Conservation (phyloP, 2,113 vertebrate genomes). For the Alces alces region DNA sequence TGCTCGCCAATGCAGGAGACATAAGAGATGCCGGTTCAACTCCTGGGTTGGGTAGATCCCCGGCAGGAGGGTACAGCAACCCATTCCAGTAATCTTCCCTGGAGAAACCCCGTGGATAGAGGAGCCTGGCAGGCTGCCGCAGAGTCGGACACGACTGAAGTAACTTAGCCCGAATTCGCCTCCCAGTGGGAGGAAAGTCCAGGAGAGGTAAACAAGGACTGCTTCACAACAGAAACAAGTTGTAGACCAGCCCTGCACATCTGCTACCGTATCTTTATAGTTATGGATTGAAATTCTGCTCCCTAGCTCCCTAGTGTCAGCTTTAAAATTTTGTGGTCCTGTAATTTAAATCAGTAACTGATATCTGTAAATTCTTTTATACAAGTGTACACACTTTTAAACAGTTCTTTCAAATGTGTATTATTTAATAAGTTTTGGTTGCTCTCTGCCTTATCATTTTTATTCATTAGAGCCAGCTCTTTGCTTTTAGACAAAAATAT, state of each 20-base stretch:
- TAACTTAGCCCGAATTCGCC: background rate
- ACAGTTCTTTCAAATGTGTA: background rate
- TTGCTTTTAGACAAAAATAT: background rate
- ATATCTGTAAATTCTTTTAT: background rate
- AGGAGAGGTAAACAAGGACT: no score
- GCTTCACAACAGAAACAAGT: background rate
- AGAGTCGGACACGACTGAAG: background rate
- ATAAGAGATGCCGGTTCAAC: background rate
- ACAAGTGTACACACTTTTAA: background rate
- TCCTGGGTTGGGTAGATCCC: background rate
- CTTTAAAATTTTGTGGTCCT: background rate
- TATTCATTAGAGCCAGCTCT: background rate
- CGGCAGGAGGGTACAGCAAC: background rate
- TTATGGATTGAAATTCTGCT: background rate
- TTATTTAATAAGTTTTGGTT: background rate
- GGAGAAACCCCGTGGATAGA: background rate
- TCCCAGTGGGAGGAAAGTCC: background rate
- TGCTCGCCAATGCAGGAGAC: background rate
- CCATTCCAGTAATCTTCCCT: background rate
- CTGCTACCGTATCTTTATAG: background rate
- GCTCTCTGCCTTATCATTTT: background rate
- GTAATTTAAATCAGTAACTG: background rate
- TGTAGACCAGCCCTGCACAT: background rate
- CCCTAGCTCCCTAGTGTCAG: background rate
- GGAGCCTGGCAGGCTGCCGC: background rate